Evolutionary conservation across 2,888 invertebrate genomes (phyloP).

Genomic region (Cheilosia vulpina): DNA sequence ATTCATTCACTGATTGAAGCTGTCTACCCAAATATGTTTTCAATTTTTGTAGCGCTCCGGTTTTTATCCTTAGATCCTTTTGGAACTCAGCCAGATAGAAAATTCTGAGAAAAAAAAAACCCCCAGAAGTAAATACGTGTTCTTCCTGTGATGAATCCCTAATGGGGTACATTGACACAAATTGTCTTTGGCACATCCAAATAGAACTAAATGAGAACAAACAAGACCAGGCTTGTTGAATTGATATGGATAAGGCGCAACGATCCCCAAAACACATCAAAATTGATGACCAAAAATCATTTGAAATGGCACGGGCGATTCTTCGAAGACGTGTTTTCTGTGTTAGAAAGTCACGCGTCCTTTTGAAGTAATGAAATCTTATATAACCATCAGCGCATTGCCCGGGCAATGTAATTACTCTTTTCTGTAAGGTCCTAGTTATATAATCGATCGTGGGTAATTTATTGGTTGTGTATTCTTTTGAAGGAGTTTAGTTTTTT

Average conservation of each 20-base stretch:
- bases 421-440: background rate
- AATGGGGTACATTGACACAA: slow-evolving; percentile 50
- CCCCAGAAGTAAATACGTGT: slow-evolving; percentile 49
- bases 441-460: slow-evolving; percentile 8
- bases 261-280: background rate
- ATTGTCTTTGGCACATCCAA: background rate
- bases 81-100: slow-evolving; percentile 57
- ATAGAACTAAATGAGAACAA: slow-evolving; percentile 15
- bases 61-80: slow-evolving; percentile 7
- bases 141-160: slow-evolving; percentile 49
- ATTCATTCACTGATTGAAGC: slow-evolving; percentile 37
- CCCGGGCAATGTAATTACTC: slow-evolving; percentile 10
- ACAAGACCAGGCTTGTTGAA: background rate
- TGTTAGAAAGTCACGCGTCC: background rate
- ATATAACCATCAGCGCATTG: background rate
- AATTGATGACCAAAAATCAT: background rate
- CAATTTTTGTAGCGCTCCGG: background rate
- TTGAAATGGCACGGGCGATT: background rate
- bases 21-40: background rate
- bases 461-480: slow-evolving; percentile 17
- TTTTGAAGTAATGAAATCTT: background rate
- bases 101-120: slow-evolving; percentile 32
- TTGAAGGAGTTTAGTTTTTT: background rate
- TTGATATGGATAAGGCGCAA: background rate
- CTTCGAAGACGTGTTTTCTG: background rate